Evolutionary conservation across 2,797 vertebrate genomes (phyloP).

Genomic region (Neopelma chrysocephalum): DNA sequence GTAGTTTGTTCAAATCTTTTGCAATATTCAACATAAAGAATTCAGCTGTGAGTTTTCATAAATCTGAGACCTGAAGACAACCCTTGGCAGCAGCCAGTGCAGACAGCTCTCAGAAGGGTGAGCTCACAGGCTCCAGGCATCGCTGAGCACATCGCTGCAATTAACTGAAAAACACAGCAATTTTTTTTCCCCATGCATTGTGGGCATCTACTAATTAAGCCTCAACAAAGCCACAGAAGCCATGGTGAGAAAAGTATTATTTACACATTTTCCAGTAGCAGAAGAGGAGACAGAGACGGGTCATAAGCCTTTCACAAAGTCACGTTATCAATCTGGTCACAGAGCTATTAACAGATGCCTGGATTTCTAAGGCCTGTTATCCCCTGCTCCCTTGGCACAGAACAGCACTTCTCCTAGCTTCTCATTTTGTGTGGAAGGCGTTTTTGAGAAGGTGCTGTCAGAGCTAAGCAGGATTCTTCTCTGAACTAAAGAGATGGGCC

Average conservation of each 20-base stretch:
- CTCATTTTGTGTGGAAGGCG: not conserved
- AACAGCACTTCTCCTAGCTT: not conserved
- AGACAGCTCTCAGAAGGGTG: not conserved
- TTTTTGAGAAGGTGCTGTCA: not conserved
- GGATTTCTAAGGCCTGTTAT: not conserved
- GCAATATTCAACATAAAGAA: not conserved
- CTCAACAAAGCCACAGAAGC: not conserved
- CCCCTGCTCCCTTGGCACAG: not conserved
- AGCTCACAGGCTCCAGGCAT: not conserved
- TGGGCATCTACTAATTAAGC: constrained; percentile 29
- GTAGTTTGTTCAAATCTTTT: not conserved
- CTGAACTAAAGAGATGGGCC: not conserved
- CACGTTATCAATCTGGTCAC: not conserved
- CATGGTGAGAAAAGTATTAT: constrained; percentile 13
- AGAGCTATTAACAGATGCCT: constrained; percentile 15
- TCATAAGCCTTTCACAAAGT: constrained; percentile 8
- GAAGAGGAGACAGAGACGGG: not conserved
- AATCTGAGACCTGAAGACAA: not conserved
- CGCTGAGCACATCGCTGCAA: not conserved
- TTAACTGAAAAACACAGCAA: not conserved
- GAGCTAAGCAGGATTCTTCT: not conserved
- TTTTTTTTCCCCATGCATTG: not conserved
- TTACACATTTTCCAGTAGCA: not conserved
- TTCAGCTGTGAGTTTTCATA: not conserved
- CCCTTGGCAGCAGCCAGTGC: not conserved